phyloP scores from a whole-genome alignment of 2,888 invertebrate genomes.

The Steinernema carpocapsae region DNA sequence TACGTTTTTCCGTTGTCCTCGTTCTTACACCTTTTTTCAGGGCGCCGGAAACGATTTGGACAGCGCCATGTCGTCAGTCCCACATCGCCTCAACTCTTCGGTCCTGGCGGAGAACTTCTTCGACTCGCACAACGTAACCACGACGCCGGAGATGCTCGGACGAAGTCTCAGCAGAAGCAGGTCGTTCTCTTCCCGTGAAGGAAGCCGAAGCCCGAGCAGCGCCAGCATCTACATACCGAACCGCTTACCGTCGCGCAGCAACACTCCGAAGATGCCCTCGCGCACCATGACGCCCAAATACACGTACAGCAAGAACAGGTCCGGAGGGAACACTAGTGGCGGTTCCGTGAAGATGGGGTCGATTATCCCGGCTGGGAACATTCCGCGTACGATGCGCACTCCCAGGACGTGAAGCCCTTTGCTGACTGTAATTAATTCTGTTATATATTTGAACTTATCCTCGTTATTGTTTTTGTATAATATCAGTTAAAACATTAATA shows the following conservation, averaged over 20 bases:
- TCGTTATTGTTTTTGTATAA: neutral
- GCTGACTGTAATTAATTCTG: neutral
- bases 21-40: neutral
- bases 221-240: conserved; percentile 1
- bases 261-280: neutral
- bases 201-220: conserved; percentile 10
- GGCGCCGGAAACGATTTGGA: neutral
- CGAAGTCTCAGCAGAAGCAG: neutral
- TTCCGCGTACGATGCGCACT: conserved; percentile 6
- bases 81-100: neutral
- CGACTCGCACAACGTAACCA: neutral
- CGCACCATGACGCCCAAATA: neutral
- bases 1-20: too few species aligned
- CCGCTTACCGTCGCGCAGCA: neutral
- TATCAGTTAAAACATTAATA: too few species aligned
- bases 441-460: conserved; percentile 9
- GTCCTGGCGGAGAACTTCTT: neutral
- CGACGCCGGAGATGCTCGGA: neutral
- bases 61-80: neutral
- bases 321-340: neutral
- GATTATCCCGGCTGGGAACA: conserved; percentile 9
- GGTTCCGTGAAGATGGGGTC: conserved; percentile 20
- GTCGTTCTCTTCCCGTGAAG: conserved; percentile 24
- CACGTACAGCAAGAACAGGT: neutral
- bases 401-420: neutral